phyloP scores from a whole-genome alignment of 1,140 invertebrate genomes.

The Acromyrmex heyeri region DNA sequence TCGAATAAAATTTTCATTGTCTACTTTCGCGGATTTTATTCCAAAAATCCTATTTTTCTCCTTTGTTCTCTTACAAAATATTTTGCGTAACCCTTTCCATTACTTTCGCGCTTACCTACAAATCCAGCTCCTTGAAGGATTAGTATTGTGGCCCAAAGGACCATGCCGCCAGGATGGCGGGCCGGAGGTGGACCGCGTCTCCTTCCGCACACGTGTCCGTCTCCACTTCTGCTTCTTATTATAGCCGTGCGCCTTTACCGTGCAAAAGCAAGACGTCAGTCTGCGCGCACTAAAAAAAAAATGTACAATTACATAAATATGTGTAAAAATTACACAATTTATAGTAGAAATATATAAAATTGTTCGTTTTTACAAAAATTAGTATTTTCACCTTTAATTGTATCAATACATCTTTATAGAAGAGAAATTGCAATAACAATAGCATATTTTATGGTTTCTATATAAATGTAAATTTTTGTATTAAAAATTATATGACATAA shows the following conservation, averaged over 20 bases:
- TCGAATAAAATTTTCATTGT: neutral
- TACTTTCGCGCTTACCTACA: constrained; percentile 78
- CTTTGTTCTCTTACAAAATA: neutral
- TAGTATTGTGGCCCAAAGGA: constrained; percentile 87
- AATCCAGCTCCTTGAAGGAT: constrained; percentile 87
- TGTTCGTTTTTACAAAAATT: no score
- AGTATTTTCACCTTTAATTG: no score
- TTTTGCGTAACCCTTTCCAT: neutral
- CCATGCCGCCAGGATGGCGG: constrained; percentile 85
- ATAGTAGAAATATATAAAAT: no score
- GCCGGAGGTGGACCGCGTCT: constrained; percentile 82
- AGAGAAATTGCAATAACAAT: no score
- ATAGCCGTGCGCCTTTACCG: constrained; percentile 29
- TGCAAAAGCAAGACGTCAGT: neutral
- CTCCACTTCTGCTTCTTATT: constrained; percentile 71
- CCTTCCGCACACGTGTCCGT: constrained; percentile 80
- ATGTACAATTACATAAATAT: no score
- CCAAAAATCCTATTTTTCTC: neutral
- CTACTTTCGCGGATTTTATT: neutral
- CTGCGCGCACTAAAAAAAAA: neutral
- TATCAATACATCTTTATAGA: no score
- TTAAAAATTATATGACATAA: no score
- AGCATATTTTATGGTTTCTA: no score
- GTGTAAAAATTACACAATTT: no score
- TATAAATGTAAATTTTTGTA: no score